Evolutionary conservation across 2,797 vertebrate species (phyloP).

Genomic region (Perodicticus potto): DNA sequence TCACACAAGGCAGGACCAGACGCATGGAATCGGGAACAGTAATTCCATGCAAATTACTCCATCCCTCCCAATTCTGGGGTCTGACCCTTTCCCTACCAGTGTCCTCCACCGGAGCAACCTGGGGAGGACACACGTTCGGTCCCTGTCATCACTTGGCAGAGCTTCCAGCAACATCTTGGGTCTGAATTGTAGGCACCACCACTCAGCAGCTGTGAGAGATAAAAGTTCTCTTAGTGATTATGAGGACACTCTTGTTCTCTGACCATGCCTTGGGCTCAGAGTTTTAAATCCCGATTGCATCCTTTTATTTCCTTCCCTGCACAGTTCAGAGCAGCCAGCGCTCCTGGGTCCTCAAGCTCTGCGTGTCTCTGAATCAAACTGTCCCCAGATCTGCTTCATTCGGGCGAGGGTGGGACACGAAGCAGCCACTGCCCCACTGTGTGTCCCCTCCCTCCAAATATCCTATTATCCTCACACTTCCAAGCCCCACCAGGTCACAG

Average conservation of each 20-base stretch:
- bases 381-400: accelerated
- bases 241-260: not conserved
- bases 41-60: accelerated
- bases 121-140: accelerated
- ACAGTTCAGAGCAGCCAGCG: not conserved
- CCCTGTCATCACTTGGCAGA: accelerated
- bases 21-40: too few relatives aligned
- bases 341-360: too few relatives aligned
- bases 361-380: accelerated
- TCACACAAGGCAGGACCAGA: not conserved
- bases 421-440: too few relatives aligned
- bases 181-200: accelerated
- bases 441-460: not conserved
- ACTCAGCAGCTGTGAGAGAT: accelerated
- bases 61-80: not conserved
- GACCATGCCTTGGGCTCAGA: not conserved
- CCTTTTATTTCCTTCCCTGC: accelerated
- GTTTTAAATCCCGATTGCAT: accelerated
- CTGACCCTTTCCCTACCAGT: not conserved
- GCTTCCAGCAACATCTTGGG: accelerated
- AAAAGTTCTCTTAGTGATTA: accelerated
- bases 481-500: accelerated
- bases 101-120: too few relatives aligned
- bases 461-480: not conserved
- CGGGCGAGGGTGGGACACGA: accelerated